phyloP scores from a whole-genome alignment of 2,797 vertebrate species.

The Schizothorax lantsangensis region DNA sequence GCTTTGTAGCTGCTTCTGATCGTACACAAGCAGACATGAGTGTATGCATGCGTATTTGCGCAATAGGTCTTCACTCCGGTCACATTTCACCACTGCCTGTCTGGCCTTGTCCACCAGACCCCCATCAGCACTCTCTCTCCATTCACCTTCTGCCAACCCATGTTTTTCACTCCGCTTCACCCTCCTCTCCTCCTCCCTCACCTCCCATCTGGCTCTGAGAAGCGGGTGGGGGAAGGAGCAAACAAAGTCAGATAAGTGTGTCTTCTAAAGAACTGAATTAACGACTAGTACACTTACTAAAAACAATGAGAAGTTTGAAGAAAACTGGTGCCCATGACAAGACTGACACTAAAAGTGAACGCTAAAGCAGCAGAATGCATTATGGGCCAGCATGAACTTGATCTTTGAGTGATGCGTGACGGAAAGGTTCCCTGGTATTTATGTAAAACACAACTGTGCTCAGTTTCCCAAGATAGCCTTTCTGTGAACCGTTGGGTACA shows the following conservation, averaged over 20 bases:
- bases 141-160: slow-evolving; percentile 50
- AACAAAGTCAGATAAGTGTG: slow-evolving; percentile 8
- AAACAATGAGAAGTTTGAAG: background rate
- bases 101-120: slow-evolving; percentile 10
- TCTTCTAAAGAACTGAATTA: background rate
- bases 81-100: slow-evolving; percentile 63
- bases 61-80: slow-evolving; percentile 17
- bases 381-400: slow-evolving; percentile 18
- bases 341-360: background rate
- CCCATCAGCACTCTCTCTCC: slow-evolving; percentile 15
- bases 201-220: slow-evolving; percentile 64
- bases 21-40: background rate
- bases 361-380: background rate
- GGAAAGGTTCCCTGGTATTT: background rate
- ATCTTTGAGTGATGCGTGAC: background rate
- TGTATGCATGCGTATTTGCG: background rate
- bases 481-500: slow-evolving; percentile 31
- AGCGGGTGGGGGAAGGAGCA: slow-evolving; percentile 44
- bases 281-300: background rate
- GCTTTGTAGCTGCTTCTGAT: background rate
- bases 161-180: slow-evolving; percentile 43
- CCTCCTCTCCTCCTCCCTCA: slow-evolving; percentile 34
- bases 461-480: background rate
- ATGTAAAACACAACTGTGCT: background rate
- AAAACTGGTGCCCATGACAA: background rate